phyloP scores from a whole-genome alignment of 2,113 vertebrate genomes.

The Platanista minor region DNA sequence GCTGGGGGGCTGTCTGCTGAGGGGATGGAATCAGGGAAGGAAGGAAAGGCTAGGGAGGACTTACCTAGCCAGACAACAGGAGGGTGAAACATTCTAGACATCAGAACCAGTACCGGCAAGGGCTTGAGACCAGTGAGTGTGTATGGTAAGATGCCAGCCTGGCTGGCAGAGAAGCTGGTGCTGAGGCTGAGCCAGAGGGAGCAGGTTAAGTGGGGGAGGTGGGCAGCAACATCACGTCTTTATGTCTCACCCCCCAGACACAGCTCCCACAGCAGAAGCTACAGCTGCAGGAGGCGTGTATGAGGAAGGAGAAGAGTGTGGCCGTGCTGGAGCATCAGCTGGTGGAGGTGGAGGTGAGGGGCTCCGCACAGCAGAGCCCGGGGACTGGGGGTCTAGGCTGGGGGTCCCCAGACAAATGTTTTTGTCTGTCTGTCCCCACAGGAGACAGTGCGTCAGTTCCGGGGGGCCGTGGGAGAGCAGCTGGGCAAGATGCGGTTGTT shows the following conservation, averaged over 20 bases:
- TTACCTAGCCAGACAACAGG: neutral
- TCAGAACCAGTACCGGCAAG: neutral
- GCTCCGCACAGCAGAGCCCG: rapidly evolving
- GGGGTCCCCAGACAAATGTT: neutral
- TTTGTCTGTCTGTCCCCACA: neutral
- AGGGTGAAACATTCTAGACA: neutral
- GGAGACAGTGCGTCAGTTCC: constrained; percentile 77
- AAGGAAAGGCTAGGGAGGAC: neutral
- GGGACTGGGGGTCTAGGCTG: neutral
- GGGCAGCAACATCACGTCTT: neutral
- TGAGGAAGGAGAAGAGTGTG: constrained; percentile 74
- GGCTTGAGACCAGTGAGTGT: neutral
- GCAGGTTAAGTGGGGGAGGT: neutral
- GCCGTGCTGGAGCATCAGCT: constrained; percentile 74
- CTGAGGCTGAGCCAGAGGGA: neutral
- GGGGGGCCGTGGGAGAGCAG: constrained; percentile 72
- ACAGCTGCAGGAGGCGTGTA: constrained; percentile 73
- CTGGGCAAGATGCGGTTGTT: constrained; percentile 77
- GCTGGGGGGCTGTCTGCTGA: neutral
- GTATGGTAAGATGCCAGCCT: neutral
- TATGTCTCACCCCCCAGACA: neutral
- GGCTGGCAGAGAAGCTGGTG: neutral
- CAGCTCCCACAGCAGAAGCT: constrained; percentile 79
- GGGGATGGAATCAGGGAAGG: neutral
- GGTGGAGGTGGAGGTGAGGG: constrained; percentile 76